Percentiles rank a stretch among this genome's conserved stretches.
phyloP scores from a whole-genome alignment of 2,797 vertebrate species.

The Gambelia wislizenii region DNA sequence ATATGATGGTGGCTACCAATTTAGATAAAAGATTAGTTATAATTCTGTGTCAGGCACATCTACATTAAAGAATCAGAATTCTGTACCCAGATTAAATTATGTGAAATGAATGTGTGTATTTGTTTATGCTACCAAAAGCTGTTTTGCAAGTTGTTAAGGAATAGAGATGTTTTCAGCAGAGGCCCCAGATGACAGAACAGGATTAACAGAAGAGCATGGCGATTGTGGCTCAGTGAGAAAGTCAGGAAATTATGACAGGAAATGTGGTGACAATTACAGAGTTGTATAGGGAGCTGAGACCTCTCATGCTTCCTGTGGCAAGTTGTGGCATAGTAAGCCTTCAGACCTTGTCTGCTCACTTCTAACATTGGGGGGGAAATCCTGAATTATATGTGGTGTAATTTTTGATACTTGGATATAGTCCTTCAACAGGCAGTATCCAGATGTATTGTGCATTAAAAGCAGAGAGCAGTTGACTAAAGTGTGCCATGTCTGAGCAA shows the following conservation, averaged over 20 bases:
- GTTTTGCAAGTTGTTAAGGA: neutral
- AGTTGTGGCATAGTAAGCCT: too few relatives aligned
- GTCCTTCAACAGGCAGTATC: neutral
- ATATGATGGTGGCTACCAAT: too few relatives aligned
- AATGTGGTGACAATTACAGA: too few relatives aligned
- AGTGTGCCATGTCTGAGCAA: neutral
- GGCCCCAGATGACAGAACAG: neutral
- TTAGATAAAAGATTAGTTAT: too few relatives aligned
- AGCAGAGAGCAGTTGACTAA: neutral
- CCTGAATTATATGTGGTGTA: too few relatives aligned
- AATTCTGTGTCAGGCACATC: too few relatives aligned
- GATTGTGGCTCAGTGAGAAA: neutral
- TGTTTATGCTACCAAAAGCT: neutral
- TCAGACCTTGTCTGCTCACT: neutral
- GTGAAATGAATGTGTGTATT: neutral
- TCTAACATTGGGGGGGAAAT: neutral
- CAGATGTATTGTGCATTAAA: neutral
- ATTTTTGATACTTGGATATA: neutral
- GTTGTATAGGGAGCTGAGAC: neutral
- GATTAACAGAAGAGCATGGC: neutral
- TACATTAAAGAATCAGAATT: too few relatives aligned
- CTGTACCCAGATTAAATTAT: neutral
- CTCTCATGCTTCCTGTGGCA: too few relatives aligned
- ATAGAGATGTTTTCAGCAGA: neutral
- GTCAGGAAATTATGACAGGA: too few relatives aligned